phyloP scores from a whole-genome alignment of 1,140 invertebrate genomes.

The Lethocerus indicus region DNA sequence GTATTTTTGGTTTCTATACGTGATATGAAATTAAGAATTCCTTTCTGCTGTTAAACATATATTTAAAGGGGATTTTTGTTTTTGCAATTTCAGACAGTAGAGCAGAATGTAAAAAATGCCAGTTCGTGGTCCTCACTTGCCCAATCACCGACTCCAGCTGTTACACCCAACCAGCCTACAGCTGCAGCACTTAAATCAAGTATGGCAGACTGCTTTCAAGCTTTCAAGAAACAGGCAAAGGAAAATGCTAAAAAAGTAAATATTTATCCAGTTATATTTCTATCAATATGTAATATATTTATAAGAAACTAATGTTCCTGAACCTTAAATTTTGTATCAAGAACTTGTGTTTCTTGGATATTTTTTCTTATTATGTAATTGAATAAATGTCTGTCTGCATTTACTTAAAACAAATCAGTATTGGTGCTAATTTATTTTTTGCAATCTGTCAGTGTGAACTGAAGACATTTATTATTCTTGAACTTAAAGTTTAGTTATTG shows the following conservation, averaged over 20 bases:
- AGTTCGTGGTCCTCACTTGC: constrained; percentile 85
- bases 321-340: not conserved
- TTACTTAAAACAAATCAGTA: no score
- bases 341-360: not conserved
- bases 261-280: not conserved
- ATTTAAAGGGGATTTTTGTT: not conserved
- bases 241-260: constrained; percentile 75
- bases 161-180: constrained; percentile 14
- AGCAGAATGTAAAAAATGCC: constrained; percentile 59
- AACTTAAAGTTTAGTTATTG: constrained; percentile 6
- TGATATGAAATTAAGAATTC: not conserved
- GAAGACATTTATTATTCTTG: no score
- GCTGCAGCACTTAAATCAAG: constrained; percentile 19
- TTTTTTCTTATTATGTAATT: not conserved
- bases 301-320: no score
- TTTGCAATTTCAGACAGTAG: constrained; percentile 13
- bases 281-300: not conserved
- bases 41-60: not conserved
- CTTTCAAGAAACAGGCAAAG: constrained; percentile 87
- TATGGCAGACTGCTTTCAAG: constrained; percentile 43
- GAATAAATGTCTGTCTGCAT: not conserved
- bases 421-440: no score
- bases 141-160: constrained; percentile 48
- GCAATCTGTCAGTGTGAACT: no score
- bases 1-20: no score